phyloP scores from a whole-genome alignment of 64 coral and sea anemone species.

The Platygyra sinensis region DNA sequence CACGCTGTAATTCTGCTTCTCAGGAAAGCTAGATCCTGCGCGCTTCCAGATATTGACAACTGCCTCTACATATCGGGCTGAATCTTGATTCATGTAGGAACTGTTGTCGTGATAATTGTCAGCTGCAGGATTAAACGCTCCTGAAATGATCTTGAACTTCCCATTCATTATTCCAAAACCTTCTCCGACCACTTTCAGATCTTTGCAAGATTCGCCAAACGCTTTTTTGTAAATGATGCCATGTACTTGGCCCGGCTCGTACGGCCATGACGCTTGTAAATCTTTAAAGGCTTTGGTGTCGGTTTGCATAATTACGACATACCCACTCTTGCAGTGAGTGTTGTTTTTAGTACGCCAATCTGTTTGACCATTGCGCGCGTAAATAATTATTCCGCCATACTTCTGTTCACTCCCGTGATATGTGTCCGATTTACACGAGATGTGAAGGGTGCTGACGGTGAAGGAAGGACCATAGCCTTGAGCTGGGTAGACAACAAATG shows the following conservation, averaged over 20 bases:
- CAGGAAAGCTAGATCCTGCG: no score
- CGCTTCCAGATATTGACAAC: no score
- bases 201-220: conserved; percentile 9
- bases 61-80: no score
- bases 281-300: neutral
- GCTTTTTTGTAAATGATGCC: conserved; percentile 13
- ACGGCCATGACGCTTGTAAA: neutral
- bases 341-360: conserved; percentile 4
- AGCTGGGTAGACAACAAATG: no score
- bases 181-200: conserved; percentile 13
- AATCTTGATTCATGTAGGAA: no score
- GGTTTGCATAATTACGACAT: conserved; percentile 15
- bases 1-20: no score
- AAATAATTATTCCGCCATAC: conserved; percentile 28
- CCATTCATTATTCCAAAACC: conserved; percentile 26
- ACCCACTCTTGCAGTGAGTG: conserved; percentile 41
- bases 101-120: no score
- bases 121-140: neutral
- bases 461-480: neutral
- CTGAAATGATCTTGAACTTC: neutral
- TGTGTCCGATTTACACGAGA: neutral
- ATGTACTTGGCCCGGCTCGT: conserved; percentile 23
- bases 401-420: neutral
- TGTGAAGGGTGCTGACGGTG: neutral
- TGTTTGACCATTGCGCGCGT: neutral